Evolutionary conservation across 2,113 vertebrate species (phyloP).

Genomic region (Limnothrissa miodon): DNA sequence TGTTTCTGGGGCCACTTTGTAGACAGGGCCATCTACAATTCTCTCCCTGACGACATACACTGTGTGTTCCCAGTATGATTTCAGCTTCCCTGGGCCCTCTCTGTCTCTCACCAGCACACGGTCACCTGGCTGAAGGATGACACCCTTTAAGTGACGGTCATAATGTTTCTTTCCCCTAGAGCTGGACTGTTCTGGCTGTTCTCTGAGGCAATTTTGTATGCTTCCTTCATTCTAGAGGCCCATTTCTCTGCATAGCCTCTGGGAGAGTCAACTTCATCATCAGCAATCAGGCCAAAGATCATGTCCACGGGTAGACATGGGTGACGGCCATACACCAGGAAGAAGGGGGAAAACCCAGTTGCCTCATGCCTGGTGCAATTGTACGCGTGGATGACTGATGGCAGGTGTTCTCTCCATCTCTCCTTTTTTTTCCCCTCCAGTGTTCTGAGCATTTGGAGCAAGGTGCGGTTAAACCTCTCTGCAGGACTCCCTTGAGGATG

Average conservation of each 20-base stretch:
- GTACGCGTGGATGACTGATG: neutral
- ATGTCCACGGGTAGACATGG: neutral
- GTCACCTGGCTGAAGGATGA: slow-evolving; percentile 16
- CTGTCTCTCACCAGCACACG: slow-evolving; percentile 9
- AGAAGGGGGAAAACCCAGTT: neutral
- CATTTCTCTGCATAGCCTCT: slow-evolving; percentile 27
- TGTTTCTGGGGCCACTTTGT: slow-evolving; percentile 20
- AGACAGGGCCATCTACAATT: slow-evolving; percentile 20
- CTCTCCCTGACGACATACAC: slow-evolving; percentile 21
- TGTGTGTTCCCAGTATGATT: slow-evolving; percentile 28
- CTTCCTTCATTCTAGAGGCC: slow-evolving; percentile 29
- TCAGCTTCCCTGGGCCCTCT: slow-evolving; percentile 36
- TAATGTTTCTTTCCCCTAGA: slow-evolving; percentile 24
- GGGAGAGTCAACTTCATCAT: too few species aligned
- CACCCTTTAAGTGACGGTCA: slow-evolving; percentile 14
- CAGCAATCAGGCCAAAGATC: too few species aligned
- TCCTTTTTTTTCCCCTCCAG: too few species aligned
- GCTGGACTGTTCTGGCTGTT: slow-evolving; percentile 24
- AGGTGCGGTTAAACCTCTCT: too few species aligned
- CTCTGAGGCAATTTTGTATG: slow-evolving; percentile 12
- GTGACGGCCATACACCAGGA: neutral
- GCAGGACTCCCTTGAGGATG: too few species aligned
- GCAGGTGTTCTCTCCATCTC: too few species aligned
- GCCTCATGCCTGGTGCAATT: neutral
- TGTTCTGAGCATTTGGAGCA: too few species aligned